Evolutionary conservation across 2,113 vertebrate species (phyloP).

Genomic region (Spilogale gracilis): DNA sequence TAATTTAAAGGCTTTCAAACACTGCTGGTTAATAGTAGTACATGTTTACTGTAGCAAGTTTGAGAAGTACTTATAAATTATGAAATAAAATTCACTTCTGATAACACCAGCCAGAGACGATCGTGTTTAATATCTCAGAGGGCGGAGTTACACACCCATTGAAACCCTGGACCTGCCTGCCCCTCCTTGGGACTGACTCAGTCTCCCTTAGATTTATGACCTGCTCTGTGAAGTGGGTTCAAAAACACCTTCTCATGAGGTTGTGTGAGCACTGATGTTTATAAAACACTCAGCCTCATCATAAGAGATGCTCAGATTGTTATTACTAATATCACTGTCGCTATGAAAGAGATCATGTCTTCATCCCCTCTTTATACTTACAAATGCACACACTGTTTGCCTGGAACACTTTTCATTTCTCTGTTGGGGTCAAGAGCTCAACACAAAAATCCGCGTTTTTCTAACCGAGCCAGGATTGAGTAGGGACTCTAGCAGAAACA

Average conservation of each 20-base stretch:
- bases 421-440: not conserved
- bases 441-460: not conserved
- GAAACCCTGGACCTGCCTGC: not conserved
- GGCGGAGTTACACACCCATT: not conserved
- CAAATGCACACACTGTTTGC: rapidly evolving
- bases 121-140: not conserved
- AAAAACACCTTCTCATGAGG: not conserved
- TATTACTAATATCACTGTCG: not conserved
- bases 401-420: not conserved
- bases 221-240: not conserved
- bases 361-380: not conserved
- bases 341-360: not conserved
- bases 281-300: not conserved
- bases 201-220: not conserved
- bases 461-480: not conserved
- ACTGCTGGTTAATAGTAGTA: not conserved
- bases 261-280: not conserved
- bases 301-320: not conserved
- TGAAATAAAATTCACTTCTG: not conserved
- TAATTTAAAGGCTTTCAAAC: not conserved
- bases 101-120: not conserved
- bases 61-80: not conserved
- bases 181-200: not conserved
- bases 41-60: not conserved
- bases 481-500: not conserved